Evolutionary conservation across 2,113 vertebrate species (phyloP).

Genomic region (Corythoichthys intestinalis): DNA sequence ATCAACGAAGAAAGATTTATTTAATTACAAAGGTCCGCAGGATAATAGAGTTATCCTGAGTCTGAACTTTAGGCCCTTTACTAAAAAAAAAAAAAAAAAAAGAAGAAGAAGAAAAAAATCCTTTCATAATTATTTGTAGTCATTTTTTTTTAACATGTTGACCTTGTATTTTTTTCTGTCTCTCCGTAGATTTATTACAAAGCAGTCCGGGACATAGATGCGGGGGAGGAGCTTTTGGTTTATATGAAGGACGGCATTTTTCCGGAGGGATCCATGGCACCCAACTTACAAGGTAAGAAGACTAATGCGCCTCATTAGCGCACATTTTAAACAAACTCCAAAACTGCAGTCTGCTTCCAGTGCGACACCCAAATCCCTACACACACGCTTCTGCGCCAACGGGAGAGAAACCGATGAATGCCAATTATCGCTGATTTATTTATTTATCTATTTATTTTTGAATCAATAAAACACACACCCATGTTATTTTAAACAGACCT

Average conservation of each 20-base stretch:
- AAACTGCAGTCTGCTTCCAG: conserved; percentile 51
- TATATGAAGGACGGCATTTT: conserved; percentile 92
- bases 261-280: conserved; percentile 86
- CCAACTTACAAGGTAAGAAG: conserved; percentile 96
- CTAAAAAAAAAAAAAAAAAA: not conserved
- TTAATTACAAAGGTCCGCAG: not conserved
- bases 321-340: conserved; percentile 73
- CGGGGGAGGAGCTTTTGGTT: conserved; percentile 93
- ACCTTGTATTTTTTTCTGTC: conserved; percentile 33
- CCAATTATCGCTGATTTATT: conserved; percentile 28
- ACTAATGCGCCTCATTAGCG: conserved; percentile 66
- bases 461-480: conserved; percentile 29
- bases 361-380: conserved; percentile 25
- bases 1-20: not conserved
- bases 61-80: not conserved
- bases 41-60: conserved; percentile 2
- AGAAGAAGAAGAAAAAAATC: too few species aligned
- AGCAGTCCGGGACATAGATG: conserved; percentile 93
- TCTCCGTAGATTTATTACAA: conserved; percentile 86
- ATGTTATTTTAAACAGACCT: conserved; percentile 24
- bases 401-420: conserved; percentile 25
- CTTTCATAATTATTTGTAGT: conserved; percentile 8
- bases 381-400: conserved; percentile 6
- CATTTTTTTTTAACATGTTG: conserved; percentile 1
- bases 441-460: too few species aligned